Evolutionary conservation across 2,113 vertebrate species (phyloP), one percentile per base, ranked within the genome.

Genomic region (Holacanthus passer): DNA sequence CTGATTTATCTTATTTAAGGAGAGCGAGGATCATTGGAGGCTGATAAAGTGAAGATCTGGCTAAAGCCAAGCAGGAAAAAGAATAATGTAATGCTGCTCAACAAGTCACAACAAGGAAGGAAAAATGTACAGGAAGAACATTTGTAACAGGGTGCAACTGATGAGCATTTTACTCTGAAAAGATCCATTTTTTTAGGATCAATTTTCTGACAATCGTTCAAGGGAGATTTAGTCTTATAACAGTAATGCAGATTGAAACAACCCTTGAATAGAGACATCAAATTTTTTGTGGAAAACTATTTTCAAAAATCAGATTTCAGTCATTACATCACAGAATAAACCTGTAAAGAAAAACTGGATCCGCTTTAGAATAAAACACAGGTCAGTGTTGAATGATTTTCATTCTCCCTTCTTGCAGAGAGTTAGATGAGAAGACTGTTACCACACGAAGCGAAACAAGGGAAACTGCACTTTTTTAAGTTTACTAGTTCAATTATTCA

Each of bases 1-100:
- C 29, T 29, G 17, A 55, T 63, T 71, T 43, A 64, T 37, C 24
- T 45, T 29, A 45, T 29, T 12, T 37, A 2, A 37, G 4, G n/a
- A 52, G 71, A 41, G 35, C 35, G 39, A 43, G 27, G 16, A 31
- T 80, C 35, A 12, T 20, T 53, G 8, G 6, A 70, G 43, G 50
- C 65, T 52, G 14, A 60, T 68, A 16, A 22, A 48, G 24, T 17
- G 60, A 9, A 68, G 45, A 63, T n/a, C 0, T 4, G 1, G 37
- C 13, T 1, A 24, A 43, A 68, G 73, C 24, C 19, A 60, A 56
- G 63, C 24, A 48, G 29, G 53, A 63, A 73, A 75, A 47, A 10
- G 22, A 69, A n/a, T n/a, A n/a, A n/a, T n/a, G n/a, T n/a, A n/a
- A n/a, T n/a, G 56, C 56, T 35, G 56, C 39, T 27, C 1, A 1